These are phyloP conservation scores for Hydrolagus affinis DNA, from an alignment of 2,113 vertebrate genomes.

Conservation along the genomic window DNA sequence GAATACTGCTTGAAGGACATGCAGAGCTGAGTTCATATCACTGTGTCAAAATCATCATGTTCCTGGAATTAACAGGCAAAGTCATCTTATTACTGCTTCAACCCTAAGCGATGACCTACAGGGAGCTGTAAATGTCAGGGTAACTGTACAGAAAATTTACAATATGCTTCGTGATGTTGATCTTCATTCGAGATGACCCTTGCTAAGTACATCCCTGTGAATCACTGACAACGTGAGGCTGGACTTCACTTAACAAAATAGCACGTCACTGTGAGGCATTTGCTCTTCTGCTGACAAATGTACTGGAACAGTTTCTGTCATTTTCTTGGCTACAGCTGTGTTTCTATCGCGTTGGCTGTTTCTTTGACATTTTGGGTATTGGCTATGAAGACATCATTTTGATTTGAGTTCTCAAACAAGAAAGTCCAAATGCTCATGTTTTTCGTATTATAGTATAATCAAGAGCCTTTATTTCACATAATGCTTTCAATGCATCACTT, in stretches of 20 bases:
- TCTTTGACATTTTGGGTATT: neutral
- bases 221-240: constrained; percentile 5
- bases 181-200: constrained; percentile 25
- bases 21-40: neutral
- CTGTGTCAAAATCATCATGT: constrained; percentile 24
- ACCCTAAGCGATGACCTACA: constrained; percentile 22
- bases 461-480: neutral
- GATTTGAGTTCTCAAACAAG: neutral
- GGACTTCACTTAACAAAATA: constrained; percentile 23
- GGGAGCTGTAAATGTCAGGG: constrained; percentile 29
- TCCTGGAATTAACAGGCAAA: constrained; percentile 11
- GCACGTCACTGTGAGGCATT: constrained; percentile 8
- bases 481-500: neutral
- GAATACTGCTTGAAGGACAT: neutral
- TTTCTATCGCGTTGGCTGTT: too few species aligned
- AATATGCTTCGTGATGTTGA: constrained; percentile 29
- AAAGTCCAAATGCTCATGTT: neutral
- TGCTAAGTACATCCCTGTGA: constrained; percentile 17
- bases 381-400: neutral
- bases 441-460: neutral
- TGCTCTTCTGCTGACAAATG: neutral
- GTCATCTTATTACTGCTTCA: constrained; percentile 9
- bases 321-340: neutral
- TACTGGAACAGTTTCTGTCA: constrained; percentile 3
- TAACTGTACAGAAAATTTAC: constrained; percentile 31